Conservation (phyloP, 2,888 invertebrate species). For the Macropis europaea region DNA sequence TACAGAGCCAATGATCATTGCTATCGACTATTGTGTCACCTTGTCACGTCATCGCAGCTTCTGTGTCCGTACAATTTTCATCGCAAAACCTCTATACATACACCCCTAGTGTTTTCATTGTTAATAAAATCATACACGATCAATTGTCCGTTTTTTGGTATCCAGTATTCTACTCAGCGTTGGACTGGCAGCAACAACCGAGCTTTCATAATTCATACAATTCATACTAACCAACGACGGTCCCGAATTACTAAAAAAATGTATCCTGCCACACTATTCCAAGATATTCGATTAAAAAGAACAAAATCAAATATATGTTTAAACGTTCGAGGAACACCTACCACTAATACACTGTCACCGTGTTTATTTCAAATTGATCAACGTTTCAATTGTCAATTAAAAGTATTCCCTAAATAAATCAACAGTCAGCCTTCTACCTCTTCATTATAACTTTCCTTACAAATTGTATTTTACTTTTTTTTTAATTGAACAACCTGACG, state of each 20-base stretch:
- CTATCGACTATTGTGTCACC: neutral
- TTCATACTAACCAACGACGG: conserved; percentile 60
- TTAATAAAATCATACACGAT: conserved; percentile 28
- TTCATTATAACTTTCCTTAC: neutral
- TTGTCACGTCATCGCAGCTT: conserved; percentile 27
- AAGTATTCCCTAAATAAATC: neutral
- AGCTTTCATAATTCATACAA: conserved; percentile 65
- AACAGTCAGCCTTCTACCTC: neutral
- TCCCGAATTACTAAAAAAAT: conserved; percentile 19
- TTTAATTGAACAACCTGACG: neutral
- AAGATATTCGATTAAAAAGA: neutral
- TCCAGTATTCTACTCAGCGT: conserved; percentile 73
- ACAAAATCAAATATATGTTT: neutral
- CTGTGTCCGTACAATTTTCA: conserved; percentile 23
- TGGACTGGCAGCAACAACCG: conserved; percentile 59
- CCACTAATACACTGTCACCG: neutral
- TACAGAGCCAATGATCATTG: conserved; percentile 3
- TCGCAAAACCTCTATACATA: conserved; percentile 29
- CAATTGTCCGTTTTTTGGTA: conserved; percentile 58
- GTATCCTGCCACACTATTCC: neutral
- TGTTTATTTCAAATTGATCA: neutral
- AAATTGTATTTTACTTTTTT: neutral
- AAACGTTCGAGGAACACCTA: neutral
- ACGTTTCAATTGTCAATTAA: neutral
- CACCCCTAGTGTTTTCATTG: conserved; percentile 32